Evolutionary conservation across 2,888 invertebrate species (phyloP), one percentile per base, ranked within the genome.

Genomic region (Ophraella communa): DNA sequence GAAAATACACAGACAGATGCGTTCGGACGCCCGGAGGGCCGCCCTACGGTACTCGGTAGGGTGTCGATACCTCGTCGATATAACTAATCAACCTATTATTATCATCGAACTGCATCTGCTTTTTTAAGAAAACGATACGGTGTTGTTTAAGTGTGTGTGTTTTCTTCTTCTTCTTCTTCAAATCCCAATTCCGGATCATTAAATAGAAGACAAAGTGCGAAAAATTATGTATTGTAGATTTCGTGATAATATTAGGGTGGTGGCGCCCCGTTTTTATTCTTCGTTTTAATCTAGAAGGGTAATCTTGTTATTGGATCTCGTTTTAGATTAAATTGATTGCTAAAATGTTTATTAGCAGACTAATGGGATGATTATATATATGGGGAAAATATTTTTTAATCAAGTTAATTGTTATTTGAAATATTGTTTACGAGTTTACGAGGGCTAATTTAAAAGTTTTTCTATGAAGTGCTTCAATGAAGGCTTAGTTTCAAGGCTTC

Each of bases 51-150:
- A 57, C 45, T 68, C 56, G 65, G 44, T 64, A 64, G 74, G 71
- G 68, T 63, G 67, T 71, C 72, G 66, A 73, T 73, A 71, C 68
- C 73, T 71, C 68, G 72, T 70, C 70, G 68, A 74, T 74, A 70
- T 49, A 27, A 27, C 70, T 71, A 72, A 74, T 72, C 74, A 70
- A 69, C 71, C 69, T 64, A 71, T 72, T 71, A 69, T 68, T 64
- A 71, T 72, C 70, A 69, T 71, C 56, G 60, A 64, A 62, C 64
- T 49, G 62, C 73, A 73, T 73, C 71, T 73, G 71, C 73, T 65
- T 67, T 53, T 45, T 27, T 30, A 24, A 14, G 11, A 27, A 57
- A 61, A 65, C 47, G 56, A 58, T 62, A 62, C 49, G 45, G 53
- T 55, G 27, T 17, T 51, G n/a, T n/a, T n/a, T n/a, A n/a, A n/a